A percentile compares a stretch with the other conserved stretches of the same genome.
Conservation (phyloP, 2,888 invertebrate species). For the Corythucha ciliata region DNA sequence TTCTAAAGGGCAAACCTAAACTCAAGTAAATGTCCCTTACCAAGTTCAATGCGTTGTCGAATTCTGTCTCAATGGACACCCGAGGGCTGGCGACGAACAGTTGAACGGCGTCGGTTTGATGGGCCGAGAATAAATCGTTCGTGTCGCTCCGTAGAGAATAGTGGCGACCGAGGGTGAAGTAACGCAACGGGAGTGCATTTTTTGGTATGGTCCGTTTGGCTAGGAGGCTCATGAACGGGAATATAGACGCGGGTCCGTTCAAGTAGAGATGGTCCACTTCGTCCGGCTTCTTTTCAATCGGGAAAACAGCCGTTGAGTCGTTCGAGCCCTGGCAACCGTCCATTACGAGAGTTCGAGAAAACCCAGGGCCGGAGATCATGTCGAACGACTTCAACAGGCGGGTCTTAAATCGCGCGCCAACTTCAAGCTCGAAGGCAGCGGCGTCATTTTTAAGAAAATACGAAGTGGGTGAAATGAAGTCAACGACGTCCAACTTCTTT, state of each 20-base stretch:
- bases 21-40: constrained; percentile 52
- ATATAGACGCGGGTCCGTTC: constrained; percentile 63
- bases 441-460: constrained; percentile 59
- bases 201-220: constrained; percentile 56
- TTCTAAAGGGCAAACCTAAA: constrained; percentile 58
- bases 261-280: constrained; percentile 55
- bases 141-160: constrained; percentile 47
- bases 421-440: constrained; percentile 58
- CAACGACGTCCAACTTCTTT: constrained; percentile 45
- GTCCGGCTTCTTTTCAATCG: constrained; percentile 49
- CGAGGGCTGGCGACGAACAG: constrained; percentile 51
- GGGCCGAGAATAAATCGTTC: constrained; percentile 55
- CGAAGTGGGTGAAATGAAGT: constrained; percentile 50
- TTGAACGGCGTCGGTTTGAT: constrained; percentile 59
- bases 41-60: constrained; percentile 48
- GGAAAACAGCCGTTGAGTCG: constrained; percentile 55
- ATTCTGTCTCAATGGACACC: constrained; percentile 47
- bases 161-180: constrained; percentile 60
- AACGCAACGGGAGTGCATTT: constrained; percentile 56
- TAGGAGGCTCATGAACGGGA: constrained; percentile 63
- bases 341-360: too few relatives aligned
- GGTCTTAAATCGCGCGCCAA: constrained; percentile 47
- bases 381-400: constrained; percentile 48
- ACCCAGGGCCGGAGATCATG: constrained; percentile 67
- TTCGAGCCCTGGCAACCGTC: constrained; percentile 66